phyloP scores from a whole-genome alignment of 2,113 vertebrate genomes.

The Malaclemys terrapin region DNA sequence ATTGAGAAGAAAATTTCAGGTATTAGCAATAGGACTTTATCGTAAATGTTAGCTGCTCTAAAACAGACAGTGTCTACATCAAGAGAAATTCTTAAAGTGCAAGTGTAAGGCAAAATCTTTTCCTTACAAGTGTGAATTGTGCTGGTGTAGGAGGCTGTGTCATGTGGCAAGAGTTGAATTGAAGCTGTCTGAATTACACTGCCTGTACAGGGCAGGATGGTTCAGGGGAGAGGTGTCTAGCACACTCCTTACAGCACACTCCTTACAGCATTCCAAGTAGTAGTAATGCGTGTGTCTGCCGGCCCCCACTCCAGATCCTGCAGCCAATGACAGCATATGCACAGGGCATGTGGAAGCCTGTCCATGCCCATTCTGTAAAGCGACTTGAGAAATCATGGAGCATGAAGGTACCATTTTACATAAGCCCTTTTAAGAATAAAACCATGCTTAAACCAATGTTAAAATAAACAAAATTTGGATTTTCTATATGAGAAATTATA shows the following conservation, averaged over 20 bases:
- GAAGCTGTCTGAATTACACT: neutral
- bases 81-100: neutral
- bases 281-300: neutral
- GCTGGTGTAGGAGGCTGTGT: neutral
- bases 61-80: neutral
- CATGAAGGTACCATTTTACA: neutral
- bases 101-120: neutral
- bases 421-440: neutral
- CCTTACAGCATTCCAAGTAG: neutral
- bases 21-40: neutral
- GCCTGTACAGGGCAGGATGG: neutral
- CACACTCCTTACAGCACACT: neutral
- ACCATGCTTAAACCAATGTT: neutral
- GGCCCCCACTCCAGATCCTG: neutral
- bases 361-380: neutral
- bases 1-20: neutral
- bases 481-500: neutral
- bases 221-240: neutral
- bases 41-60: neutral
- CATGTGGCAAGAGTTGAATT: neutral
- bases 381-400: neutral
- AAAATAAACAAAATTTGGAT: neutral
- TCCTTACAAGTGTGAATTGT: neutral
- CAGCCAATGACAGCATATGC: neutral
- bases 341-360: neutral